Evolutionary conservation across 2,113 vertebrate species (phyloP), one percentile per base, ranked within the genome.

Genomic region (Crotalus horridus): DNA sequence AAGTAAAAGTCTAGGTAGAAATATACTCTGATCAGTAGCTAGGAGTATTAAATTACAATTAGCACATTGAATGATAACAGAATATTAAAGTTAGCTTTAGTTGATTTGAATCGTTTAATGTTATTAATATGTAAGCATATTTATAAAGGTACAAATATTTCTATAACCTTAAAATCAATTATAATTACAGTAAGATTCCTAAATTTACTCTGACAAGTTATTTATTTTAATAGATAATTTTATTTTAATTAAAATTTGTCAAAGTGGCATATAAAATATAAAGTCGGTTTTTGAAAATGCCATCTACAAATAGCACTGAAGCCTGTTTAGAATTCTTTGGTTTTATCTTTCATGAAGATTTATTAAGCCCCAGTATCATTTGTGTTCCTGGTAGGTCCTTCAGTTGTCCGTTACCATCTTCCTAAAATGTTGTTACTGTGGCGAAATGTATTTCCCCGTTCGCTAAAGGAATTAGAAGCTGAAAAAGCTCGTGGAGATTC

Each of bases 361-460:
- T 86, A 6, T 51, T 53, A 85, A 59, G 6, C 23, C 23, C 11
- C 59, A 29, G 20, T 90, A 29, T 90, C 87, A 85, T 86, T 91
- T 89, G 0, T 59, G 88, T 95, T 92, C 88, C 95, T 21, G 0
- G 0, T 95, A 99, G 99, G 99, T 55, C 98, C 99, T 17, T 98
- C 99, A 51, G 98, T 99, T 3, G 99, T 99, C 93, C 98, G 99
- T 3, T 99, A 99, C 93, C 99, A 99, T 96, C 98, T 99, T 51
- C 99, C 99, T 6, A 99, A 99, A 97, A 99, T 99, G 99, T 96
- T 99, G 90, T 97, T 99, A 91, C 95, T 99, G 0, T 99, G 99
- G 99, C 97, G 99, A 96, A 99, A 99, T 0, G 99, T 99, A 88
- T 99, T 99, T 95, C 99, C 99, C 74, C 99, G 99, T 93, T 99